Evolutionary conservation across 2,797 vertebrate species (phyloP).

Genomic region (Mionectes olivaceus): DNA sequence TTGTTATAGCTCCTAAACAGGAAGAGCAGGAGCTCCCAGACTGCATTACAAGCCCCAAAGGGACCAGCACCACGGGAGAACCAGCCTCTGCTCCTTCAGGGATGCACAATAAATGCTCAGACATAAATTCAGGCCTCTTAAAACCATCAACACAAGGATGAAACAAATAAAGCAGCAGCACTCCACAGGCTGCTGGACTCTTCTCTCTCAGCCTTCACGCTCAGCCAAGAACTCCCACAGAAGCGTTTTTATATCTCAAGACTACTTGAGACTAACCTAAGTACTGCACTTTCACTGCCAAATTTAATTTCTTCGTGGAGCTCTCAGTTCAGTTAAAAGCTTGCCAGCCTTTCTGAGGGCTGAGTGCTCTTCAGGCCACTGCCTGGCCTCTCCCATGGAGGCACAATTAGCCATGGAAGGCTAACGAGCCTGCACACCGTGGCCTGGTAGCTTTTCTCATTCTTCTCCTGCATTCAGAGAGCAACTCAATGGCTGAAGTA

Average conservation of each 20-base stretch:
- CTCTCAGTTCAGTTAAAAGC: background rate
- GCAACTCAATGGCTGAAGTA: rapidly evolving
- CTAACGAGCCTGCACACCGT: background rate
- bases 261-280: slow-evolving; percentile 58
- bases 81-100: background rate
- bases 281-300: slow-evolving; percentile 39
- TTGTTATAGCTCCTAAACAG: rapidly evolving
- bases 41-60: background rate
- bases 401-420: background rate
- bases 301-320: slow-evolving; percentile 4
- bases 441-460: rapidly evolving
- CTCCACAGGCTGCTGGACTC: slow-evolving; percentile 12
- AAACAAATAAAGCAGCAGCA: background rate
- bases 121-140: background rate
- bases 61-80: background rate
- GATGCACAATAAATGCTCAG: background rate
- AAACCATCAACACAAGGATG: background rate
- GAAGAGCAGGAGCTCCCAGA: background rate
- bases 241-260: slow-evolving; percentile 57
- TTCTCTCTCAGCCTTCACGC: background rate
- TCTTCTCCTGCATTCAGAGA: background rate
- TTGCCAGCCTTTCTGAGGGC: background rate
- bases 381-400: background rate
- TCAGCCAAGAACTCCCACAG: slow-evolving; percentile 64
- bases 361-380: background rate